A percentile compares a stretch with the other conserved stretches of the same genome.
phyloP scores from a whole-genome alignment of 2,113 vertebrate species.

The Brienomyrus longianalis region DNA sequence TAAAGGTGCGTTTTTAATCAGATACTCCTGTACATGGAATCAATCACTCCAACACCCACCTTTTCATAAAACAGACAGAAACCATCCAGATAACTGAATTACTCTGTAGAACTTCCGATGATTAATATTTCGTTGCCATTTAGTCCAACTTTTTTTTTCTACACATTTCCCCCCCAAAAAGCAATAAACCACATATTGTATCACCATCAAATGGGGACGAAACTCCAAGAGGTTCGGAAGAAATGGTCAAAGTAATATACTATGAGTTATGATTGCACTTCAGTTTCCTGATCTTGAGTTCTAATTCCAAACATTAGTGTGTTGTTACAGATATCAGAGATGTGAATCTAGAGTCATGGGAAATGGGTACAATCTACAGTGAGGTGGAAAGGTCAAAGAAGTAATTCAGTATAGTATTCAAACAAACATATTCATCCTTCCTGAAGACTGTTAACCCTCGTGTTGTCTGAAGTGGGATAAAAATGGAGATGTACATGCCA shows the following conservation, averaged over 20 bases:
- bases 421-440: constrained; percentile 41
- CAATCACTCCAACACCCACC: background rate
- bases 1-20: constrained; percentile 68
- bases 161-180: constrained; percentile 35
- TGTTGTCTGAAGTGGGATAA: constrained; percentile 43
- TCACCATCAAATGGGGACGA: constrained; percentile 55
- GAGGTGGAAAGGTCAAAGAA: constrained; percentile 58
- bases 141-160: constrained; percentile 37
- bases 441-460: constrained; percentile 54
- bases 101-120: background rate
- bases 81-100: constrained; percentile 4
- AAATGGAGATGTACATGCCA: constrained; percentile 24
- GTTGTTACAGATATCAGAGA: constrained; percentile 46
- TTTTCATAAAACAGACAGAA: background rate
- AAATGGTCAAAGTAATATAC: constrained; percentile 56
- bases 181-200: constrained; percentile 48
- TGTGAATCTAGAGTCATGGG: constrained; percentile 49
- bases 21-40: background rate
- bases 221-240: constrained; percentile 53
- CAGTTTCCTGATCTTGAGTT: constrained; percentile 48
- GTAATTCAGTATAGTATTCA: constrained; percentile 60
- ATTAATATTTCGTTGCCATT: background rate
- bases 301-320: constrained; percentile 52
- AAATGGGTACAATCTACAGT: constrained; percentile 66
- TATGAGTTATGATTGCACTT: constrained; percentile 40